These are phyloP conservation scores for Spialia ferax DNA, from an alignment of 2,888 invertebrate species.

Conservation along the genomic window DNA sequence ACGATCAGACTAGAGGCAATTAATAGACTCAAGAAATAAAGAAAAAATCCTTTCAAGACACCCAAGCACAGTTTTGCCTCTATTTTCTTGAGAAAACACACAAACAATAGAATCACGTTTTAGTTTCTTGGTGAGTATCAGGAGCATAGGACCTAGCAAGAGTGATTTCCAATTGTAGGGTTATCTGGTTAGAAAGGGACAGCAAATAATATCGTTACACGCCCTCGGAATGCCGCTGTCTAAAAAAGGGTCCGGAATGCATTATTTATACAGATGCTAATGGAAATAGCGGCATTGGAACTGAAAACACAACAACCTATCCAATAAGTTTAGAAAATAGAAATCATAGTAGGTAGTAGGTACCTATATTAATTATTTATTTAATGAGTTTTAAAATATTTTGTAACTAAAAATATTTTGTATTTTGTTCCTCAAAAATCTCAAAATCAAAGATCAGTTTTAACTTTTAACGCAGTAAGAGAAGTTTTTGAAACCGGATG, in stretches of 20 bases:
- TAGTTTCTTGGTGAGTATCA: slow-evolving; percentile 17
- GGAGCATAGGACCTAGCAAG: slow-evolving; percentile 6
- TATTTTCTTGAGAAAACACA: background rate
- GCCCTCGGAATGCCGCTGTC: slow-evolving; percentile 39
- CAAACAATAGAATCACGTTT: slow-evolving; percentile 22
- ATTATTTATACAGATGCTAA: slow-evolving; percentile 69
- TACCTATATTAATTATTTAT: too few species aligned
- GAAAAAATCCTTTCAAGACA: background rate
- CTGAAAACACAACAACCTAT: slow-evolving; percentile 27
- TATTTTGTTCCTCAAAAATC: too few species aligned
- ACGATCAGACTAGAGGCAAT: background rate
- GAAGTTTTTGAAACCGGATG: background rate
- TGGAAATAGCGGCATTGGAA: slow-evolving; percentile 54
- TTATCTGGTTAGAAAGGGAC: slow-evolving; percentile 48
- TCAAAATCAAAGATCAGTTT: too few species aligned
- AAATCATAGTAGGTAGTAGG: too few species aligned
- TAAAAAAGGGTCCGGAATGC: slow-evolving; percentile 51
- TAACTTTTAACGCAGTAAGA: too few species aligned
- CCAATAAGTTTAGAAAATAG: background rate
- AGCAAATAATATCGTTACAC: slow-evolving; percentile 42
- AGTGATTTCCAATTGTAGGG: slow-evolving; percentile 18
- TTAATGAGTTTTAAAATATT: too few species aligned
- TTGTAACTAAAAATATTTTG: too few species aligned
- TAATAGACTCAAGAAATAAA: background rate
- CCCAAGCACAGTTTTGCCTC: background rate